phyloP scores from a whole-genome alignment of 2,888 invertebrate genomes.

The Luperina nickerlii region DNA sequence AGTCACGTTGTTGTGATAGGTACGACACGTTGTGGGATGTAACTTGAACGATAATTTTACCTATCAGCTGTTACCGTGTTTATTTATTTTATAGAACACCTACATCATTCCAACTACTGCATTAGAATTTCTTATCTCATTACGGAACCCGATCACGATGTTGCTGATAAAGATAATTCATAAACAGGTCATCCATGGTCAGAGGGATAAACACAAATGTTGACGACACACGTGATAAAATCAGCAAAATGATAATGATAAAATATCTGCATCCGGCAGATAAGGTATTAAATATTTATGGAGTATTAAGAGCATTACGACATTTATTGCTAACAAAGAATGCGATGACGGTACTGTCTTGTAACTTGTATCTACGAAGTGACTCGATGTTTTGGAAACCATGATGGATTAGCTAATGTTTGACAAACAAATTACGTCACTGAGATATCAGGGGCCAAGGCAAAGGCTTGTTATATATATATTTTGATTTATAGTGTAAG shows the following conservation, averaged over 20 bases:
- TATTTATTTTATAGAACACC: background rate
- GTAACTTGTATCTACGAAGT: constrained; percentile 7
- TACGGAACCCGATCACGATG: constrained; percentile 33
- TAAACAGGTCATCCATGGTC: constrained; percentile 40
- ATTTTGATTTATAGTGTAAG: constrained; percentile 47
- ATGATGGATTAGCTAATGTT: constrained; percentile 61
- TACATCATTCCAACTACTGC: background rate
- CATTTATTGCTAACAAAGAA: constrained; percentile 48
- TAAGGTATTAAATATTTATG: constrained; percentile 42
- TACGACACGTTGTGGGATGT: too few species aligned
- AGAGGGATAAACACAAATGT: constrained; percentile 31
- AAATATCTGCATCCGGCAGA: constrained; percentile 23
- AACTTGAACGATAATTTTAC: background rate
- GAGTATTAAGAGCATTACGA: constrained; percentile 24
- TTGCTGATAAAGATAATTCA: constrained; percentile 31
- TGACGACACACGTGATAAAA: constrained; percentile 41
- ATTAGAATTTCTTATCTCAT: constrained; percentile 22
- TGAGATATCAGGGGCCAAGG: constrained; percentile 34
- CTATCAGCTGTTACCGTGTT: background rate
- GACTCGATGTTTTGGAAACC: constrained; percentile 28
- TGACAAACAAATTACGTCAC: constrained; percentile 52
- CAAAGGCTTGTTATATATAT: constrained; percentile 23
- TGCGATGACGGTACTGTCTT: constrained; percentile 34
- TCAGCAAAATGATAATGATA: constrained; percentile 21
- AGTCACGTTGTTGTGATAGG: background rate